These are phyloP conservation scores for Goniozus legneri DNA, from an alignment of 1,140 invertebrate species.

Conservation along the genomic window DNA sequence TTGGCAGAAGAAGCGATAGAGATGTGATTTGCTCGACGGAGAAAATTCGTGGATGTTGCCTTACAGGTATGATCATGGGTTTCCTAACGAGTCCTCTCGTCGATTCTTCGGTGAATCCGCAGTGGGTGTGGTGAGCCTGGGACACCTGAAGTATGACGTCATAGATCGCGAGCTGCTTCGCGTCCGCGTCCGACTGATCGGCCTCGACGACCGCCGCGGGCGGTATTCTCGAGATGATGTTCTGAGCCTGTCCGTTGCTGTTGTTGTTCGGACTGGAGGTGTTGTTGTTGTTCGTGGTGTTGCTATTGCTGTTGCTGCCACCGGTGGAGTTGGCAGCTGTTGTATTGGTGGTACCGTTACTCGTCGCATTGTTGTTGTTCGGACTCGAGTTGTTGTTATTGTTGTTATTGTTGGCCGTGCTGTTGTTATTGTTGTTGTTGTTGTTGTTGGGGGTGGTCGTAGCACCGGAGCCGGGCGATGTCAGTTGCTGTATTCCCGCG, in stretches of 20 bases:
- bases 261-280: slow-evolving; percentile 31
- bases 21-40: neutral
- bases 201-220: slow-evolving; percentile 44
- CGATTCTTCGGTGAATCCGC: slow-evolving; percentile 85
- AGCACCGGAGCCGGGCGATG: neutral
- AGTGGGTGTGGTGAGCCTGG: slow-evolving; percentile 86
- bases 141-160: slow-evolving; percentile 85
- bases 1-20: slow-evolving; percentile 23
- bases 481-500: slow-evolving; percentile 37
- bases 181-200: slow-evolving; percentile 55
- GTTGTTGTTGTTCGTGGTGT: slow-evolving; percentile 21
- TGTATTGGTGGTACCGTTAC: slow-evolving; percentile 22
- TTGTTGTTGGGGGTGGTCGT: slow-evolving; percentile 6
- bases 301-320: slow-evolving; percentile 5
- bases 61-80: slow-evolving; percentile 69
- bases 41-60: slow-evolving; percentile 19
- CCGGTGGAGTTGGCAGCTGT: slow-evolving; percentile 23
- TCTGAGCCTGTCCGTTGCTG: slow-evolving; percentile 38
- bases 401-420: neutral
- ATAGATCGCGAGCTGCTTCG: slow-evolving; percentile 68
- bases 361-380: slow-evolving; percentile 4
- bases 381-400: slow-evolving; percentile 30
- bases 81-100: slow-evolving; percentile 68
- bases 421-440: slow-evolving; percentile 13
- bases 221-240: slow-evolving; percentile 35